Evolutionary conservation across 2,113 vertebrate genomes (phyloP).

Genomic region (Aix galericulata): DNA sequence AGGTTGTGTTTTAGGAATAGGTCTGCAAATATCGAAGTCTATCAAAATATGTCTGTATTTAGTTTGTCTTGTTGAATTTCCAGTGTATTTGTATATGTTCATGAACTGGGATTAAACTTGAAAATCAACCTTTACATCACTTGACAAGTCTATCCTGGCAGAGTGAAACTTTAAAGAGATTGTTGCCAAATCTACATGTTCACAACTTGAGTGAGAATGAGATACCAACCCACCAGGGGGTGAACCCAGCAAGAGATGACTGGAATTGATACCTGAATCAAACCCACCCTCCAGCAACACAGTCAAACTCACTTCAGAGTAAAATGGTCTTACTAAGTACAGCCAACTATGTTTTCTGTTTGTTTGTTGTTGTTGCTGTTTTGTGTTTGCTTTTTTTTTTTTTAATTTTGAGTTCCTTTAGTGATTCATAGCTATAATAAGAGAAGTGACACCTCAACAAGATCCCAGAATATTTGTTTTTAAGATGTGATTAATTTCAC

Average conservation of each 20-base stretch:
- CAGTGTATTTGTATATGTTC: background rate
- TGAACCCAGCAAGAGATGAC: background rate
- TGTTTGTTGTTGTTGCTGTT: background rate
- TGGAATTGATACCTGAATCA: background rate
- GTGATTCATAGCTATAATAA: background rate
- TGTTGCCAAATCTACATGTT: background rate
- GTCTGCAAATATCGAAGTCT: no score
- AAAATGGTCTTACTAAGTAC: background rate
- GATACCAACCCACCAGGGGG: background rate
- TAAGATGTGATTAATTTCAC: background rate
- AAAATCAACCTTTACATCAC: background rate
- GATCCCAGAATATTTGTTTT: background rate
- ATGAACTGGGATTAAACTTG: background rate
- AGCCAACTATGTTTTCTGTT: background rate
- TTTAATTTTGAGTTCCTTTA: background rate
- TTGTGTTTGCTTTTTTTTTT: no score
- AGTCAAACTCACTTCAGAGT: background rate
- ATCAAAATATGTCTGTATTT: background rate
- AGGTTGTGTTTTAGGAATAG: no score
- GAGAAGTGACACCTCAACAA: background rate
- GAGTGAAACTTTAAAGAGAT: background rate
- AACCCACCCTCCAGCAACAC: background rate
- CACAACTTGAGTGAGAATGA: background rate
- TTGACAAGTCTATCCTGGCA: background rate
- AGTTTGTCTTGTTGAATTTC: background rate